These are phyloP conservation scores for Falco biarmicus DNA, from an alignment of 2,797 vertebrate species.

Conservation along the genomic window DNA sequence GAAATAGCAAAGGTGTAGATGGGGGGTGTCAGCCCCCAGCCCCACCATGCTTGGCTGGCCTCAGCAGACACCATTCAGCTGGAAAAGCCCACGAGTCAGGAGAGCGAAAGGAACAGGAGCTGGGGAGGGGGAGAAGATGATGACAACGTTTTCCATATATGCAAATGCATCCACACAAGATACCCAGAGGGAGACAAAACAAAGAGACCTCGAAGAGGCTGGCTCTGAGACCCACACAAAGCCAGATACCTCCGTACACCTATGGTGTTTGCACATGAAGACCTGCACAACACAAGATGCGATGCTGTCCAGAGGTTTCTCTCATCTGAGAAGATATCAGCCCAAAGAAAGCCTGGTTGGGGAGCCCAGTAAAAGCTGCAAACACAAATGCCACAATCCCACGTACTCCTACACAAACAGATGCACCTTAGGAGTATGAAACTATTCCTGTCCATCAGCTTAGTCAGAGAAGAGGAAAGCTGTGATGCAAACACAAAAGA, in stretches of 20 bases:
- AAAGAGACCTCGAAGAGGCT: conserved; percentile 59
- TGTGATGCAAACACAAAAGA: neutral
- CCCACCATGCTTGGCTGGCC: conserved; percentile 46
- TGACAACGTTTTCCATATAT: conserved; percentile 60
- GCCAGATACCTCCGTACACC: neutral
- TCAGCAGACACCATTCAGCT: neutral
- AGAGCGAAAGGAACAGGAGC: conserved; percentile 9
- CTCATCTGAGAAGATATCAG: neutral
- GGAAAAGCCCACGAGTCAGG: conserved; percentile 43
- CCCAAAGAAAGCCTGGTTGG: neutral
- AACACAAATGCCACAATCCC: conserved; percentile 60
- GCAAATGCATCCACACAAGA: conserved; percentile 50
- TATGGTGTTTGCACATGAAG: neutral
- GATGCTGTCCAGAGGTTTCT: neutral
- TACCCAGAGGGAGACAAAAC: conserved; percentile 50
- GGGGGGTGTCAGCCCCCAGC: neutral
- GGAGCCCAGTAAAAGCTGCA: conserved; percentile 24
- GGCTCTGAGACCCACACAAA: conserved; percentile 27
- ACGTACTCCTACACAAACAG: conserved; percentile 60
- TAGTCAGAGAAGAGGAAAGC: conserved; percentile 52
- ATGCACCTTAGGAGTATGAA: conserved; percentile 39
- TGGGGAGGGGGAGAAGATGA: conserved; percentile 59
- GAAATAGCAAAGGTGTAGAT: neutral
- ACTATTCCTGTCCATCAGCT: conserved; percentile 47
- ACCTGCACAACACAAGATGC: neutral